Percentiles rank a stretch among this genome's conserved stretches.
These are phyloP conservation scores for Eupeodes latifasciatus DNA, from an alignment of 2,888 invertebrate species.

Conservation along the genomic window DNA sequence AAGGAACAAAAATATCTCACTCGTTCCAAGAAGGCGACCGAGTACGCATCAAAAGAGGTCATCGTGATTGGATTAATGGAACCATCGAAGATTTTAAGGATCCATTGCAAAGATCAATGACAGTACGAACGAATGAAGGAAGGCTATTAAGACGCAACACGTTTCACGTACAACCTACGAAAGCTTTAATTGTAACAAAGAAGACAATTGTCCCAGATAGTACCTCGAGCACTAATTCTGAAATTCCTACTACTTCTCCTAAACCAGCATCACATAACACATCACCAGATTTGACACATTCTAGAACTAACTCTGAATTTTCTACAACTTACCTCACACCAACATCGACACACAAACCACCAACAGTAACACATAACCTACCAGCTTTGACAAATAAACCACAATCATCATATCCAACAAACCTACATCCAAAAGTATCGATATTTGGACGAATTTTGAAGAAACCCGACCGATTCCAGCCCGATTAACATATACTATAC, in stretches of 20 bases:
- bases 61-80: constrained; percentile 55
- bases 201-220: constrained; percentile 38
- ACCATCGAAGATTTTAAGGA: constrained; percentile 63
- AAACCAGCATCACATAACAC: neutral
- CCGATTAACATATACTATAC: too few species aligned
- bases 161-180: constrained; percentile 62
- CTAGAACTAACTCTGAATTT: neutral
- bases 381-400: neutral
- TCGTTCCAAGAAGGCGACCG: constrained; percentile 50
- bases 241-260: neutral
- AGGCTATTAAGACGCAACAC: constrained; percentile 62
- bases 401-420: constrained; percentile 6
- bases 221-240: constrained; percentile 1
- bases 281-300: constrained; percentile 20
- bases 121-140: constrained; percentile 54
- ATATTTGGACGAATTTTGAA: constrained; percentile 39
- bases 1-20: constrained; percentile 42
- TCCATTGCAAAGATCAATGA: constrained; percentile 57
- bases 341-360: neutral
- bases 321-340: neutral
- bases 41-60: constrained; percentile 54
- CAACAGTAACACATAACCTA: neutral
- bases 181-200: constrained; percentile 41
- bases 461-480: neutral
- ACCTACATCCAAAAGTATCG: constrained; percentile 6